Evolutionary conservation across 1,140 invertebrate species (phyloP), one percentile per base, ranked within the genome.

Genomic region (Caenorhabditis inopinata): DNA sequence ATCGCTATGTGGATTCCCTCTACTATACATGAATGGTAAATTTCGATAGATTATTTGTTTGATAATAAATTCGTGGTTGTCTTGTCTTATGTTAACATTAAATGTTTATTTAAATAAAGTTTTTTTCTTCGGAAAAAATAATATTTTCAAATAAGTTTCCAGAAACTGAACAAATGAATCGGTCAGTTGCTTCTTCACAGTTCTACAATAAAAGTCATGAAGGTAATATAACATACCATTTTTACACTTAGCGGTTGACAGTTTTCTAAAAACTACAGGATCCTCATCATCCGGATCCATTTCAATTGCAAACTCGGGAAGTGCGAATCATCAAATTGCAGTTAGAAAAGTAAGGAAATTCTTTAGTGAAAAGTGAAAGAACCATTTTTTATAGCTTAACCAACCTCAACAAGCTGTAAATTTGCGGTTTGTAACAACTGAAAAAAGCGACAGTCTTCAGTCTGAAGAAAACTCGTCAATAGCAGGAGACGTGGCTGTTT

Each of bases 1-100:
- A 78, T 79, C 83, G 11, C 32, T 87, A 14, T 85, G 83, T 53
- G 86, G 86, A 5, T 89, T 87, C 53, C 87, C 76, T 6, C 49
- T 82, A 23, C 75, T 83, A 21, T 77, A 77, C 73, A 6, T 46
- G 21, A 58, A 73, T 51, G 77, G 62, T 79, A 79, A 62, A 73
- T 21, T 14, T 42, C 51, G 38, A 45, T 42, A 77, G 25, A 7
- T 48, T 81, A 62, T 46, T 80, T 62, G 18, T 58, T 58, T 14
- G 0, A 25, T 51, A 25, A 25, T 6, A 0, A 51, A 11, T 32
- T 23, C n/a, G 4, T 32, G 23, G 7, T 53, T 53, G 49, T 53
- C 1, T 12, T 18, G 21, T 53, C 23, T 48, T 48, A n/a, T 48
- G 47, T 48, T 48, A n/a, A n/a, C n/a, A n/a, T n/a, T n/a, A n/a